Base-by-base conservation (phyloP, 2,888 invertebrate species). In the Palloptera scutellata region DNA sequence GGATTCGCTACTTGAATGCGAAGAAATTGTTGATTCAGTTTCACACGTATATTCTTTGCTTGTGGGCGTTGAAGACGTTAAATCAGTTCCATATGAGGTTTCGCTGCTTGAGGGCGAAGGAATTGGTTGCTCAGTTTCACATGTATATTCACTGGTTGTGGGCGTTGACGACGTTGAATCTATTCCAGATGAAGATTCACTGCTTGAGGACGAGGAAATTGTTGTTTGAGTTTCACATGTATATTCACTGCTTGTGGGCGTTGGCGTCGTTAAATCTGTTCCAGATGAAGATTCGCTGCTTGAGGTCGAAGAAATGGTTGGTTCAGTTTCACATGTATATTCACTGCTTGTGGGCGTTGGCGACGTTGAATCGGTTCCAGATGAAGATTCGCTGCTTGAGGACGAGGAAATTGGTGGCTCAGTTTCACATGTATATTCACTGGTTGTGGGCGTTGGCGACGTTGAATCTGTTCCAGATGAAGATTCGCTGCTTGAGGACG, bases 1-100 rank as follows among this genome's bases (percentile, higher is more conserved):
- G 30, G 30, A 30, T 30, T 30, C 30, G 6, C 30, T 55, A 19
- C 40, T 62, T 64, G 45, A 59, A 12, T 45, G 42, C 53, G 58
- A 48, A 12, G 42, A 13, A 17, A 6, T 4, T 30, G 30, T 30
- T 30, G 30, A 6, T 4, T 30, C 30, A 2, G 30, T 30, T 30
- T 30, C 30, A 30, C 3, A 6, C 6, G 30, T 30, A 6, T 2
- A 45, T 51, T 40, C 15, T 51, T 52, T 40, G 40, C 40, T 15
- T 52, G 20, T 40, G 51, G 12, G 20, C 6, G 53, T n/a, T 53
- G 9, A 10, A 53, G 10, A 41, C 6, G 58, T 42, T 5, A 41
- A 1, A 42, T 41, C 42, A 4, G 13, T 6, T 55, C 13, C 55
- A 40, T 1, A 13, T 17, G 55, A 1, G 11, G 40, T 1, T 20